Base-by-base conservation (phyloP, 2,797 vertebrate genomes). In the Clamator glandarius region DNA sequence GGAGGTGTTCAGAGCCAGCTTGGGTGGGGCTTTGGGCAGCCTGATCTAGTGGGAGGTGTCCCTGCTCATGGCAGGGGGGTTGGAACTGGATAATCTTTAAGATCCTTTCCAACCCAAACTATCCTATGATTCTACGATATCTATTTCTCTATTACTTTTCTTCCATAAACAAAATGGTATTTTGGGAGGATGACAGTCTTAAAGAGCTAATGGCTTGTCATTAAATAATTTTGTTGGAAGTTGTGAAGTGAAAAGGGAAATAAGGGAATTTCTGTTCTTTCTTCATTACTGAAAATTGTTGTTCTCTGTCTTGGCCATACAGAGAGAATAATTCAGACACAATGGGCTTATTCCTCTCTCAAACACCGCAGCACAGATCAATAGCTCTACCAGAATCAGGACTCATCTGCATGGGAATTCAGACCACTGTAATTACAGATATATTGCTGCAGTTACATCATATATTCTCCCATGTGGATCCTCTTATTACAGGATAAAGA, bases 401-500 rank as follows among this genome's bases (percentile, higher is more conserved):
- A 73, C 48, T 86, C 86, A 79, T 91, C 66, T 86, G 57, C 79
- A 77, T 91, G 73, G 59, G 76, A 88, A 90, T 39, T 83, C 66
- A 72, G 58, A 75, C 44, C 33, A 29, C 58, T 87, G 79, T 72
- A 94, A 91, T 84, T 91, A 62, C 5, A 87, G 58, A 52, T 78
- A 25, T 26, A 68, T 75, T 78, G 36, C 85, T 88, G 67, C 62
- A 86, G 87, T 93, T 90, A 52, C 81, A 48, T 69, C 1, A 0
- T 86, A 42, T 79, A 91, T 69, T 81, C 73, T 94, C 83, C 62
- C 75, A 50, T 1, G n/a, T 62, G 62, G 73, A 86, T 92, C 54
- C 26, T 85, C 54, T 84, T 81, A 75, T 87, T 92, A 86, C 29
- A 84, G 58, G 77, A 94, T 68, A 92, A 89, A 88, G 73, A 87